Base-by-base conservation (phyloP, 2,888 invertebrate genomes). In the Tinea semifulvella region DNA sequence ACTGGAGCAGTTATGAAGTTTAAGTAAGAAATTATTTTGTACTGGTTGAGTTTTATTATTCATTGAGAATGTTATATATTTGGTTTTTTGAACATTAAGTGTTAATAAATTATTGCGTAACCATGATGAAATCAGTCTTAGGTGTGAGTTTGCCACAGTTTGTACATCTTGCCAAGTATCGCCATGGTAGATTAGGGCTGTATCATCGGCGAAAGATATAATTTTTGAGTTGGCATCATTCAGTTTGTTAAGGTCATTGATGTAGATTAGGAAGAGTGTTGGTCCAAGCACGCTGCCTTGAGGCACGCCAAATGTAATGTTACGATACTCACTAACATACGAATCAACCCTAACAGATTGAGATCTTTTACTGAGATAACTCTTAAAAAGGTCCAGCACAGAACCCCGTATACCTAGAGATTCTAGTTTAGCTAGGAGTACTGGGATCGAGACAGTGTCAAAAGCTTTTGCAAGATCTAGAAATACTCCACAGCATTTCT, bases 211-310 rank as follows among this genome's bases (percentile, higher is more conserved):
- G 16, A 42, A 42, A 2, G 42, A 25, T 3, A 42, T 20, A n/a
- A 42, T 42, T 22, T 14, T 5, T 5, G 16, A 10, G 16, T 22
- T 22, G 2, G 4, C 2, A 13, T 25, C 4, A 2, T 42, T 22
- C 5, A 26, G 25, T 5, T 20, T n/a, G 26, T 26, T 25, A 6
- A 42, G 42, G 26, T 22, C 26, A 22, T 42, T 20, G 26, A 42
- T 42, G 16, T 25, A 42, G 7, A 42, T 25, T 42, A 42, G 22
- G 26, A 42, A 42, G 10, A 42, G 42, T 2, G 25, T 42, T 13
- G 42, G 42, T 2, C 42, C 42, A 5, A 42, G 13, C 3, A 42
- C 22, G 13, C 42, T 42, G 13, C 42, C 42, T 14, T 42, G 42
- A 2, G 42, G 42, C 3, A 42, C 42, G 3, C 42, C 42, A 26